Evolutionary conservation across 2,797 vertebrate species (phyloP).

Genomic region (Tarsius wallacei): DNA sequence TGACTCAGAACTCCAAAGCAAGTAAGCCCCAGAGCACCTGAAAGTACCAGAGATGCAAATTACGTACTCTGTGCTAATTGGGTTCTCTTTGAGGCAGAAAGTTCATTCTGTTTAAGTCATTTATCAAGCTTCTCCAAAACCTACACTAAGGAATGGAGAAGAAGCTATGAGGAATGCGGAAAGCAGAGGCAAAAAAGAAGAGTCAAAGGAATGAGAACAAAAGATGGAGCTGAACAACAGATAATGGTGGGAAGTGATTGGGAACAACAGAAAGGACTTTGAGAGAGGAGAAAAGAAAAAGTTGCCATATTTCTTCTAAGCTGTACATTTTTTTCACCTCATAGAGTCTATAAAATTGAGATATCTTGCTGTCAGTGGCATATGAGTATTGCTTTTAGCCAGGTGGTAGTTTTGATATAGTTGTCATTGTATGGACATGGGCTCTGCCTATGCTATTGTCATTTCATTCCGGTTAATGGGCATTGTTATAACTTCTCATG

Average conservation of each 20-base stretch:
- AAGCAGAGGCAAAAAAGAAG: background rate
- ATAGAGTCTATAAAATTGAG: background rate
- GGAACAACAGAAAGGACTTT: background rate
- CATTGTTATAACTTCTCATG: background rate
- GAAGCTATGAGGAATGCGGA: background rate
- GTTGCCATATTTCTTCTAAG: background rate
- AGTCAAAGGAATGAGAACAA: background rate
- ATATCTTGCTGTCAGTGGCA: background rate
- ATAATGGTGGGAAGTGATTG: background rate
- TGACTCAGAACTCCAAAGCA: background rate
- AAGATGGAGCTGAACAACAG: background rate
- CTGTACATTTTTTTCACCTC: background rate
- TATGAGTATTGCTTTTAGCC: background rate
- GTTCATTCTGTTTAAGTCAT: background rate
- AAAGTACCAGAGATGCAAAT: slow-evolving; percentile 5
- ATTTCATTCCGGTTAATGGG: background rate
- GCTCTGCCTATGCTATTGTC: slow-evolving; percentile 12
- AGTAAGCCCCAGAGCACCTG: background rate
- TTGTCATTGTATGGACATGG: background rate
- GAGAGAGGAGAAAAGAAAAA: background rate
- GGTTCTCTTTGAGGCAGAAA: slow-evolving; percentile 21
- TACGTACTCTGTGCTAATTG: background rate
- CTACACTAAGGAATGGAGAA: background rate
- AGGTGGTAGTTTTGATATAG: background rate
- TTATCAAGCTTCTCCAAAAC: background rate